Conservation (phyloP, 2,888 invertebrate genomes). For the Tortricodes alternella region DNA sequence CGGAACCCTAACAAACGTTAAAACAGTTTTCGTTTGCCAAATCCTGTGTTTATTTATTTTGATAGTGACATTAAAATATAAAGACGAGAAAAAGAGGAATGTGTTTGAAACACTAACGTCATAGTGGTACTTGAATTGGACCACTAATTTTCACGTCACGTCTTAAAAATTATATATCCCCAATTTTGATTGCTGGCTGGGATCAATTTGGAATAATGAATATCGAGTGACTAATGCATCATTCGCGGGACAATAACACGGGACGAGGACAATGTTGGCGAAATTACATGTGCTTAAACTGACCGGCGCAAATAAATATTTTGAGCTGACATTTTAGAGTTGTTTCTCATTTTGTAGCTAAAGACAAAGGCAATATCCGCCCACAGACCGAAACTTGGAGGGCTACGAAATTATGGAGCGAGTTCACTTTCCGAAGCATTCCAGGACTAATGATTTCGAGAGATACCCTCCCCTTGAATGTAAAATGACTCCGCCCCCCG, state of each 20-base stretch:
- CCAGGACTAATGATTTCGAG: conserved; percentile 79
- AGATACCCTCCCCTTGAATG: conserved; percentile 81
- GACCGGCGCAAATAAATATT: conserved; percentile 73
- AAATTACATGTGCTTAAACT: conserved; percentile 67
- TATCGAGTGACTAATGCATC: conserved; percentile 60
- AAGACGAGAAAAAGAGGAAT: too few species aligned
- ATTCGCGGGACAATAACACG: conserved; percentile 63
- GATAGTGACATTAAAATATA: too few species aligned
- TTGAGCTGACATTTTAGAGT: conserved; percentile 64
- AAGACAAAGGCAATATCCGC: conserved; percentile 79
- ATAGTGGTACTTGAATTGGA: too few species aligned
- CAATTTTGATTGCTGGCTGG: conserved; percentile 35
- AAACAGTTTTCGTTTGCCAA: too few species aligned
- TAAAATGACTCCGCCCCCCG: conserved; percentile 77
- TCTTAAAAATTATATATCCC: not conserved
- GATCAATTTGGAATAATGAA: conserved; percentile 61
- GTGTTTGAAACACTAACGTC: not conserved
- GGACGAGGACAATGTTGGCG: conserved; percentile 57
- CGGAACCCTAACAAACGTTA: too few species aligned
- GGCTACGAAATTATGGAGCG: conserved; percentile 73
- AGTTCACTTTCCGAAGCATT: conserved; percentile 73
- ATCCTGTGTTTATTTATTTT: too few species aligned
- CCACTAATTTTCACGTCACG: too few species aligned
- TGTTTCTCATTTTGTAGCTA: conserved; percentile 64
- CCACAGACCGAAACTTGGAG: conserved; percentile 62